These are phyloP conservation scores for Euschistus heros DNA, from an alignment of 1,140 invertebrate genomes.

Conservation along the genomic window DNA sequence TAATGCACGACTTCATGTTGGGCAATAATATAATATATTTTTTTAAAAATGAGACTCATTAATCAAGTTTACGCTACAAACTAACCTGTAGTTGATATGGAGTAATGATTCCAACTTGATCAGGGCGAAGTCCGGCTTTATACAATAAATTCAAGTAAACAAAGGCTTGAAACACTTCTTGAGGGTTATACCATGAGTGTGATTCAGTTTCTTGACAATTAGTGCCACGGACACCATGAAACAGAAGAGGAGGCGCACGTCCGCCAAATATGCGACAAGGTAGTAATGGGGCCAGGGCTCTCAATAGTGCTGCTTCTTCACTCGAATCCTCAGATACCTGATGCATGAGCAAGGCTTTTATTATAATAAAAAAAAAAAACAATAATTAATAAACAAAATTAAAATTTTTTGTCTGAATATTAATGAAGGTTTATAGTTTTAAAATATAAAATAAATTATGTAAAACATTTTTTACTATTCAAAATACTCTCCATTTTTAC, in stretches of 20 bases:
- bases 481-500: no score
- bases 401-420: not conserved
- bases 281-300: not conserved
- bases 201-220: conserved; percentile 62
- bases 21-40: no score
- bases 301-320: not conserved
- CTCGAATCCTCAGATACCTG: conserved; percentile 3
- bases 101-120: conserved; percentile 84
- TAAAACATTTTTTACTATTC: no score
- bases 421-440: no score
- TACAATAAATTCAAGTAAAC: conserved; percentile 51
- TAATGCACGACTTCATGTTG: no score
- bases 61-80: not conserved
- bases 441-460: no score
- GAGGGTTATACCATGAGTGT: conserved; percentile 82
- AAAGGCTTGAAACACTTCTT: conserved; percentile 65
- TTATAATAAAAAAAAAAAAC: no score
- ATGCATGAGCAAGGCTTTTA: no score
- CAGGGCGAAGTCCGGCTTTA: conserved; percentile 45
- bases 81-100: conserved; percentile 83
- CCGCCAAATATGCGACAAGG: not conserved
- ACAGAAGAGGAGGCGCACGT: conserved; percentile 38
- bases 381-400: no score
- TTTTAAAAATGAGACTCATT: no score
- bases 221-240: conserved; percentile 68